Base-by-base conservation (phyloP, 2,113 vertebrate species). In the Sigmodon hispidus region DNA sequence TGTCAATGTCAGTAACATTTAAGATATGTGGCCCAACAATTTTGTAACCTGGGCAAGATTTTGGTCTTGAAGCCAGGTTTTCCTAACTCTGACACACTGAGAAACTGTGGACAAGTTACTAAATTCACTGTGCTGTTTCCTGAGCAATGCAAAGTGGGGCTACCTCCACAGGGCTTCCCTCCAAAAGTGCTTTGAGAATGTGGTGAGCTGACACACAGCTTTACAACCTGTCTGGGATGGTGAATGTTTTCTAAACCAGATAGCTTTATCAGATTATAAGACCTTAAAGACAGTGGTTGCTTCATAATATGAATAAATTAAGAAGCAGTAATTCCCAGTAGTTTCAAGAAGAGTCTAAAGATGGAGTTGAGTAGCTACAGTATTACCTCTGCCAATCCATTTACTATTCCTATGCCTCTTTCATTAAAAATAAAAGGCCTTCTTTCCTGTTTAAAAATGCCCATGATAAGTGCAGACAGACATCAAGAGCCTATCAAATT, bases 281-380 rank as follows among this genome's bases (percentile, higher is more conserved):
- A 67, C 5, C 72, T 84, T 81, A 77, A 83, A 92, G 4, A 87
- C 1, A 90, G 10, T 67, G 9, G 7, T 65, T 92, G 57, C 48
- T 90, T 87, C 77, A 48, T 91, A 72, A 52, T 65, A 65, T 59
- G 69, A 61, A 65, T 72, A 72, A 90, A 87, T 52, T 77, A 83
- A 65, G 55, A 79, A 15, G 36, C 45, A 65, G 70, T 36, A 72
- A 83, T 83, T n/a, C 9, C 55, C 0, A 31, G 34, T 1, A 90
- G 2, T 61, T 76, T 67, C 19, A 87, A 72, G 40, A 5, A 40
- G 7, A 19, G 31, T 57, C 57, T 84, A 48, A 52, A 77, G 63
- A 81, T 70, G 26, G 29, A 80, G 1, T 29, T 87, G 34, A 91
- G n/a, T 61, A 61, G 4, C 63, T 63, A 40, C 24, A 43, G 4